Conservation (phyloP, 1,140 invertebrate species). For the Brachionus asplanchnoidis region DNA sequence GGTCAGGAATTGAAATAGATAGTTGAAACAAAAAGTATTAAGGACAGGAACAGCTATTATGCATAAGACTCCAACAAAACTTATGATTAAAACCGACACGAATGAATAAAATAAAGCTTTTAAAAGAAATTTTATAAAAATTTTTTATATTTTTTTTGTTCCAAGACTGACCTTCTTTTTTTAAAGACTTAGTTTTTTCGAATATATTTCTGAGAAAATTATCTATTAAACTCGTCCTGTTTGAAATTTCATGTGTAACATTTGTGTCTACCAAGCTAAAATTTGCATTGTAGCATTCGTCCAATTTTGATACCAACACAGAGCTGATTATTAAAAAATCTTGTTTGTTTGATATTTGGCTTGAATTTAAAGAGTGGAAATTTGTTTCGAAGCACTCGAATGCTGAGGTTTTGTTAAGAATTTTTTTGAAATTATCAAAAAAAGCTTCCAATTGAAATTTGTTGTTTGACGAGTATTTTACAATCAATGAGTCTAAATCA, state of each 20-base stretch:
- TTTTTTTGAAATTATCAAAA: not conserved
- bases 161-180: not conserved
- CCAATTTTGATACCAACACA: not conserved
- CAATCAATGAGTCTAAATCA: not conserved
- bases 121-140: not conserved
- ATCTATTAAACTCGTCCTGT: not conserved
- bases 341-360: not conserved
- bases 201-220: not conserved
- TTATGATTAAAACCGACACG: not conserved
- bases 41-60: not conserved
- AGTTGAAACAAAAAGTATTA: slow-evolving; percentile 16
- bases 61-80: slow-evolving; percentile 13
- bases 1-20: slow-evolving; percentile 42
- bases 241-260: not conserved
- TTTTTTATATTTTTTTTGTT: not conserved
- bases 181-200: not conserved
- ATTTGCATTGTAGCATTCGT: not conserved
- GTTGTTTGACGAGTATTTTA: not conserved
- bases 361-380: not conserved
- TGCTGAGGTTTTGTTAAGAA: not conserved
- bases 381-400: not conserved
- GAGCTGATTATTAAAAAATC: not conserved
- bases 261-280: not conserved
- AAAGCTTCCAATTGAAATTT: not conserved
- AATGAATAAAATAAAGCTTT: slow-evolving; percentile 26